A percentile compares a stretch with the other conserved stretches of the same genome.
Evolutionary conservation across 2,113 vertebrate species (phyloP).

Genomic region (Charadrius vociferus): DNA sequence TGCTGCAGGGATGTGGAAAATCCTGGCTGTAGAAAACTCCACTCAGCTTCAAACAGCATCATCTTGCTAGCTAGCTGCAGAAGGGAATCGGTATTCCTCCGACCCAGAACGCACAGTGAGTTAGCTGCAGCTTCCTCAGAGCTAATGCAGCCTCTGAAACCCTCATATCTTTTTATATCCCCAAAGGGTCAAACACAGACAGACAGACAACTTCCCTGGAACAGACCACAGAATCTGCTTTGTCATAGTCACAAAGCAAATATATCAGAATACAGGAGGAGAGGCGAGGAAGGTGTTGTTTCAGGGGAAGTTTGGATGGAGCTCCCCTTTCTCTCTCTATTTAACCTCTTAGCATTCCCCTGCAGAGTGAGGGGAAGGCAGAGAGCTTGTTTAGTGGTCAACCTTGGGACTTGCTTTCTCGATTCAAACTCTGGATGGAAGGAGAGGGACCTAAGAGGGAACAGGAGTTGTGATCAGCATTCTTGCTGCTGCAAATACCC

Average conservation of each 20-base stretch:
- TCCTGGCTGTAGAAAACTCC: neutral
- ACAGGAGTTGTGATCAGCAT: slow-evolving; percentile 16
- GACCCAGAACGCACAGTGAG: neutral
- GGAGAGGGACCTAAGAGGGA: slow-evolving; percentile 51
- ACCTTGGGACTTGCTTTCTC: slow-evolving; percentile 34
- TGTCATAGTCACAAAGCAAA: slow-evolving; percentile 21
- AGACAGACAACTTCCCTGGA: neutral
- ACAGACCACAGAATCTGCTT: slow-evolving; percentile 11
- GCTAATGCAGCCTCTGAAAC: neutral
- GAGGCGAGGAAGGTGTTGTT: neutral
- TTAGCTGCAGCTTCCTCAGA: neutral
- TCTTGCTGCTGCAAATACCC: neutral
- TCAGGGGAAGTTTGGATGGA: slow-evolving; percentile 4
- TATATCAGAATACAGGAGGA: neutral
- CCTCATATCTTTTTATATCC: neutral
- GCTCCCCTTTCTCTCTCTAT: neutral
- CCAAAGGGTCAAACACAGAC: neutral
- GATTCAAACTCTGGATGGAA: slow-evolving; percentile 49
- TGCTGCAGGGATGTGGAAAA: neutral
- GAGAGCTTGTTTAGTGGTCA: slow-evolving; percentile 35
- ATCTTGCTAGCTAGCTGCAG: neutral
- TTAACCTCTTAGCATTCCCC: slow-evolving; percentile 39
- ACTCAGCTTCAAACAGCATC: neutral
- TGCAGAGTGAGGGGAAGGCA: slow-evolving; percentile 41
- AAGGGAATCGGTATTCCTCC: neutral